Evolutionary conservation across 2,888 invertebrate genomes (phyloP).

Genomic region (Pandemis heparana): DNA sequence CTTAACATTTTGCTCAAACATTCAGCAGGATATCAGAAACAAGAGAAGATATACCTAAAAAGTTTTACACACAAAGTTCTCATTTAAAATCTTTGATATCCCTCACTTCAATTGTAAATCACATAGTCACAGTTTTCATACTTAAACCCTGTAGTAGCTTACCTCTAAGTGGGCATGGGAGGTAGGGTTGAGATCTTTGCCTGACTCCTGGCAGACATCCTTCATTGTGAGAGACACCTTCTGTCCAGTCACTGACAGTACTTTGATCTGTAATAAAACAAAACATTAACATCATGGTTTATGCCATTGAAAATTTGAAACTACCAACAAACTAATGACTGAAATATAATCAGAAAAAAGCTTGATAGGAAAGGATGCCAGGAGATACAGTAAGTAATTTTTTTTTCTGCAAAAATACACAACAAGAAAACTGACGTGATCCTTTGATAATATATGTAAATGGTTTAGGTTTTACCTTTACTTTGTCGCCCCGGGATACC

Average conservation of each 20-base stretch:
- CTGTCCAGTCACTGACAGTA: constrained; percentile 96
- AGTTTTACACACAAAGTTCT: not conserved
- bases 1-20: too few species aligned
- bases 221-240: constrained; percentile 98
- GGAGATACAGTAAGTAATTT: too few species aligned
- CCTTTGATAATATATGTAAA: not conserved
- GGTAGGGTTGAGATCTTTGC: constrained; percentile 96
- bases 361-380: not conserved
- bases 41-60: too few species aligned
- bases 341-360: too few species aligned
- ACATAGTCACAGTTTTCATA: too few species aligned
- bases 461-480: constrained; percentile 86
- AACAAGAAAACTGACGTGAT: not conserved
- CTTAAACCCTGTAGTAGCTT: too few species aligned
- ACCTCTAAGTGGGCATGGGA: constrained; percentile 88
- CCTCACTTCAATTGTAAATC: too few species aligned
- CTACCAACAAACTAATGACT: too few species aligned
- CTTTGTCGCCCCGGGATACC: constrained; percentile 94
- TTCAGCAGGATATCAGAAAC: too few species aligned
- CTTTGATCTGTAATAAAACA: constrained; percentile 87
- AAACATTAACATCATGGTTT: not conserved
- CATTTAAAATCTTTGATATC: not conserved
- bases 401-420: too few species aligned
- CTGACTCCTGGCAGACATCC: constrained; percentile 98
- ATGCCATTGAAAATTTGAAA: not conserved